Conservation (phyloP, 2,113 vertebrate genomes). For the Oenanthe oenanthe region DNA sequence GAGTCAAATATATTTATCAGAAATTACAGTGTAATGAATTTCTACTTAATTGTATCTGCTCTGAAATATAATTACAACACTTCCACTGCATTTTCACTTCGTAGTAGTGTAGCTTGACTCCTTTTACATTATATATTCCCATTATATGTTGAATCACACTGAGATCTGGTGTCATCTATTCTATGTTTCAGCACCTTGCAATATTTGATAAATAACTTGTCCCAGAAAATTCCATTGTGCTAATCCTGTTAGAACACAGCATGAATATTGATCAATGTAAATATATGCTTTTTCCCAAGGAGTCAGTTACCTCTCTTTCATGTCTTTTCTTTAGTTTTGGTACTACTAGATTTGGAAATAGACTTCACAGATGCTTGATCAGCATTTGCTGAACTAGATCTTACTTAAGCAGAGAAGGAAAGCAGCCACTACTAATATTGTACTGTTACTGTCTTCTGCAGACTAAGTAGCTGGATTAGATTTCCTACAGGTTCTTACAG, state of each 20-base stretch:
- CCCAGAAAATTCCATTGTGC: not conserved
- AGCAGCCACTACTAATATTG: not conserved
- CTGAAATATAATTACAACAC: not conserved
- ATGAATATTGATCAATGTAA: not conserved
- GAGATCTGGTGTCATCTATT: not conserved
- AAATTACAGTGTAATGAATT: not conserved
- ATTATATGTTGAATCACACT: not conserved
- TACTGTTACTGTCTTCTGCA: not conserved
- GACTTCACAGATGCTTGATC: not conserved
- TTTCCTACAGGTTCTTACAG: not conserved
- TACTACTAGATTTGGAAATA: not conserved
- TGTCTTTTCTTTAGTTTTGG: not conserved
- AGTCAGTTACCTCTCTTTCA: not conserved
- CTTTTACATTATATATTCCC: not conserved
- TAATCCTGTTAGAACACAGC: not conserved
- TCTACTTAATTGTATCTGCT: not conserved
- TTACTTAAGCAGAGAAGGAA: not conserved
- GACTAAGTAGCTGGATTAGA: not conserved
- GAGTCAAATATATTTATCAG: not conserved
- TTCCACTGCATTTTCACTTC: not conserved
- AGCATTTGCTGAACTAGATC: not conserved
- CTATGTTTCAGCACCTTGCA: not conserved
- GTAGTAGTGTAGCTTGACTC: not conserved
- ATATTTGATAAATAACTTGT: not conserved
- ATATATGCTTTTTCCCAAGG: not conserved